Evolutionary conservation across 1,140 invertebrate species (phyloP).

Genomic region (Platyura marginata): DNA sequence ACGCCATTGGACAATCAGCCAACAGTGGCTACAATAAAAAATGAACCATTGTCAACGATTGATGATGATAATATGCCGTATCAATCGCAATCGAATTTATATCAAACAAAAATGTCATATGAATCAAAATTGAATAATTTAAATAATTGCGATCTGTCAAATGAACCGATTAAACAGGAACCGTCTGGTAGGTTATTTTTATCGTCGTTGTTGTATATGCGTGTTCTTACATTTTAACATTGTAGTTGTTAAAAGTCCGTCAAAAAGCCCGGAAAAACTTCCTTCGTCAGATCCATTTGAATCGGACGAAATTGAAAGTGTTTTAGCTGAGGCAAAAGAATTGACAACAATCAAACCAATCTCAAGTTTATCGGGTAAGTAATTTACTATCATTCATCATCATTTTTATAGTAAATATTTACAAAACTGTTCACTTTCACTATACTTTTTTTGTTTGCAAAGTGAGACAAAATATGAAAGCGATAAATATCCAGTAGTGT

Average conservation of each 20-base stretch:
- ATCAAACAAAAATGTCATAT: not conserved
- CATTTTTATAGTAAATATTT: too few relatives aligned
- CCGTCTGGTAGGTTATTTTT: not conserved
- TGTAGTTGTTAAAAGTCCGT: constrained; percentile 1
- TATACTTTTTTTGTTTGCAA: too few relatives aligned
- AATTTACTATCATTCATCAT: too few relatives aligned
- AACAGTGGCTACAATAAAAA: not conserved
- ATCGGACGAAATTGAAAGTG: not conserved
- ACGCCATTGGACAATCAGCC: not conserved
- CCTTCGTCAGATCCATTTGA: not conserved
- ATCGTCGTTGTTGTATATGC: too few relatives aligned
- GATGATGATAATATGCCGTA: not conserved
- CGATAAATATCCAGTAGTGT: too few relatives aligned
- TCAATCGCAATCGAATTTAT: not conserved
- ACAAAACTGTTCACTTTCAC: too few relatives aligned
- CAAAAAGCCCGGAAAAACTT: constrained; percentile 1
- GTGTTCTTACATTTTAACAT: not conserved
- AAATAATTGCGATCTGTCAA: not conserved
- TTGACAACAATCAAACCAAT: not conserved
- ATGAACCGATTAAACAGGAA: not conserved
- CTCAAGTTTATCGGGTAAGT: not conserved
- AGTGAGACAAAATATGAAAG: too few relatives aligned
- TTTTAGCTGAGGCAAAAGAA: constrained; percentile 1
- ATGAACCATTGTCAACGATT: not conserved
- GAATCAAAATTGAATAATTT: not conserved